Base-by-base conservation (phyloP, 2,888 invertebrate species). In the Pelosia muscerda region DNA sequence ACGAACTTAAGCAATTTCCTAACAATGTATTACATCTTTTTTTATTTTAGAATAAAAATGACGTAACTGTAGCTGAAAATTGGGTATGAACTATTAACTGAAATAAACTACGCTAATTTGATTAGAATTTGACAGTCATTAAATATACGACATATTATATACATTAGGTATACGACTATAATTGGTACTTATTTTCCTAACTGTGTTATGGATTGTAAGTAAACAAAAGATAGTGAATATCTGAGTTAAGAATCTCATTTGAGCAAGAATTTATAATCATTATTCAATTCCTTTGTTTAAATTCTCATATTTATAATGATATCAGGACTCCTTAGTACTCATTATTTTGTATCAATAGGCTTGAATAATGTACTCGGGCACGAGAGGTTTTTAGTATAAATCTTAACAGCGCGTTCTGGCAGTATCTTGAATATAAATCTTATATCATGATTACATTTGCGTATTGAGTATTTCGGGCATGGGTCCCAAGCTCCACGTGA, bases 361-460 rank as follows among this genome's bases (percentile, higher is more conserved):
- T 57, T 56, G 10, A 75, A 61, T 65, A 56, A 65, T 31, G 66
- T 68, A 66, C 73, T 72, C 56, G 60, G 62, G 60, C 66, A 74
- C 67, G 65, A 59, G 63, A 73, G 67, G 67, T 64, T 73, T 71
- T 68, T 62, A 69, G 58, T 73, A 68, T 73, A 75, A 73, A 80
- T 77, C 80, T 79, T 76, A 70, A 61, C 69, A 67, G 66, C 69
- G 72, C 73, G 69, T 74, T 63, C 74, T 73, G 80, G 79, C 80
- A 68, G 72, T 74, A 81, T 81, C 80, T 76, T 73, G 72, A 77
- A 76, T 63, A 73, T 76, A 71, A 79, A 81, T 80, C 80, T 77
- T 72, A 72, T 71, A 79, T 74, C 79, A 71, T 76, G 79, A 81
- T 81, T 80, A 80, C 80, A 77, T 81, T 81, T 75, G 72, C 73